phyloP scores from a whole-genome alignment of 2,113 vertebrate genomes.

The Suricata suricatta region DNA sequence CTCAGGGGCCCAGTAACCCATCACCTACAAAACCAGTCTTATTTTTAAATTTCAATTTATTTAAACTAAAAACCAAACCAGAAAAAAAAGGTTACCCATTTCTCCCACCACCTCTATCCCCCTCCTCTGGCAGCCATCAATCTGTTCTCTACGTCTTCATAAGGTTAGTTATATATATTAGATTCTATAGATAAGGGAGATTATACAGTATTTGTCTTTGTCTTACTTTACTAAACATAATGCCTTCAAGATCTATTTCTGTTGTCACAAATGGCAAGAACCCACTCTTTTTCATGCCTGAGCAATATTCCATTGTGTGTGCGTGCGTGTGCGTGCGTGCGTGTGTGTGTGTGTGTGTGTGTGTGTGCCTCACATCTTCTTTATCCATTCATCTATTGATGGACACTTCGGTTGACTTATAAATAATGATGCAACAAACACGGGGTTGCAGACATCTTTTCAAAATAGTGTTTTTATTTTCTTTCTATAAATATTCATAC shows the following conservation, averaged over 20 bases:
- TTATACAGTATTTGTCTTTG: neutral
- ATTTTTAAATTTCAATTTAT: neutral
- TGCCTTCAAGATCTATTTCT: neutral
- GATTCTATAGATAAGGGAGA: neutral
- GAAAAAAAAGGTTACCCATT: neutral
- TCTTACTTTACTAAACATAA: neutral
- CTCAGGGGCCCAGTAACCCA: too few relatives aligned
- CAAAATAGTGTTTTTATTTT: neutral
- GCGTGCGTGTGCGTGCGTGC: neutral
- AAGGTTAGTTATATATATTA: fast-evolving
- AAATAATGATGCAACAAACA: neutral
- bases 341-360: too few relatives aligned
- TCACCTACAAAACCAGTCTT: neutral
- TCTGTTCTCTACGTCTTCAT: neutral
- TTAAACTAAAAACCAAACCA: neutral
- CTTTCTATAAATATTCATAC: neutral
- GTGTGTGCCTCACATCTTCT: too few relatives aligned
- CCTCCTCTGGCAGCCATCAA: neutral
- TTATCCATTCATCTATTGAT: too few relatives aligned
- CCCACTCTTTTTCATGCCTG: neutral
- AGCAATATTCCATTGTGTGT: neutral
- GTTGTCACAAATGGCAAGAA: neutral
- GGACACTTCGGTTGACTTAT: neutral
- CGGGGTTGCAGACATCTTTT: neutral
- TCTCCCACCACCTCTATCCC: neutral